A percentile compares a stretch with the other conserved stretches of the same genome.
These are phyloP conservation scores for Drosophila atroscutellata DNA, from an alignment of 2,888 invertebrate species.

Conservation along the genomic window DNA sequence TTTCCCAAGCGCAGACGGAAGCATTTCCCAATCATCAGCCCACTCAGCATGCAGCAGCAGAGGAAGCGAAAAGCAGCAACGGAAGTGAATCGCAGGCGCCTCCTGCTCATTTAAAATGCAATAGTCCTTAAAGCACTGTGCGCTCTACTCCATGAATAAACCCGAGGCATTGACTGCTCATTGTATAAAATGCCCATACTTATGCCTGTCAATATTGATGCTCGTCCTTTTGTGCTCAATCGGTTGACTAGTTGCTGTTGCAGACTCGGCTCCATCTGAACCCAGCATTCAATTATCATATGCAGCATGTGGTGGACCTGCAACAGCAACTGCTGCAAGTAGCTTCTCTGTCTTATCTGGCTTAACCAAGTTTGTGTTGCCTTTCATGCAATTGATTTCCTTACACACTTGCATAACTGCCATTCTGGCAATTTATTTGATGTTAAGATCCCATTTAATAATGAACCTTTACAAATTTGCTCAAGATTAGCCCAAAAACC, in stretches of 20 bases:
- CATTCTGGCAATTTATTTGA: slow-evolving; percentile 22
- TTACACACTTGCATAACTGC: neutral
- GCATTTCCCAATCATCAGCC: slow-evolving; percentile 69
- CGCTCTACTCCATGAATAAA: slow-evolving; percentile 11
- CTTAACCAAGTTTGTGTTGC: slow-evolving; percentile 22
- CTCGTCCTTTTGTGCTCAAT: slow-evolving; percentile 39
- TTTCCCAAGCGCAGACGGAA: slow-evolving; percentile 69
- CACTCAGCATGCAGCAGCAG: slow-evolving; percentile 44
- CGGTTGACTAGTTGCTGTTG: slow-evolving; percentile 3
- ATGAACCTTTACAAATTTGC: slow-evolving; percentile 25
- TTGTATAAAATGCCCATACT: slow-evolving; percentile 69
- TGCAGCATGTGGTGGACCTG: neutral
- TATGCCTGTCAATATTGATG: slow-evolving; percentile 73
- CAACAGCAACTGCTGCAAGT: slow-evolving; percentile 12
- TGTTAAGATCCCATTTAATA: slow-evolving; percentile 28
- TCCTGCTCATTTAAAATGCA: slow-evolving; percentile 80
- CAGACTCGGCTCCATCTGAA: neutral
- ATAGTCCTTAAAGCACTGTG: slow-evolving; percentile 41
- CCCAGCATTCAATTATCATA: slow-evolving; percentile 32
- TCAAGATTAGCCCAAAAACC: slow-evolving; percentile 15
- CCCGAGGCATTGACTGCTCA: slow-evolving; percentile 40
- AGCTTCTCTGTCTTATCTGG: neutral
- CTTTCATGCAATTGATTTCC: slow-evolving; percentile 25
- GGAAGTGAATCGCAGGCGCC: slow-evolving; percentile 72
- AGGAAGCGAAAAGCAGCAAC: slow-evolving; percentile 45